Evolutionary conservation across 2,888 invertebrate species (phyloP), one percentile per base, ranked within the genome.

Genomic region (Caenorhabditis sp.): DNA sequence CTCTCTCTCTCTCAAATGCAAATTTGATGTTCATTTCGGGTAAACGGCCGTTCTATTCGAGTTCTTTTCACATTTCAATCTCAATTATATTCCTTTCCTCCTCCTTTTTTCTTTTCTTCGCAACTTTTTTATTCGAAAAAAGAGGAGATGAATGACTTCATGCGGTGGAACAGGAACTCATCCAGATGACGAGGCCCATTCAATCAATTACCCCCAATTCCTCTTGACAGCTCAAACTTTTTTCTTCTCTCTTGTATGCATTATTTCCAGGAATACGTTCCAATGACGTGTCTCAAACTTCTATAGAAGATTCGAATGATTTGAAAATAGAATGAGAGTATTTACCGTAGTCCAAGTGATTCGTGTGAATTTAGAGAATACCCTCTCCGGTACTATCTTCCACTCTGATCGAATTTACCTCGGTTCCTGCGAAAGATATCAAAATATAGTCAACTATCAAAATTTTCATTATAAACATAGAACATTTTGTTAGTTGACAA

Each of bases 11-110:
- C 75, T 12, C 10, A 64, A 68, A 75, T 66, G 75, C 66, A 75
- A 75, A 76, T 76, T 66, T 69, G 68, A 51, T 61, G 76, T 69
- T 76, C 76, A 76, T 76, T 66, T 76, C 76, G 61, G 38, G 68
- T 69, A 69, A 76, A 76, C 59, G 59, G 38, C 51, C 74, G 54
- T 51, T 56, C 63, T 35, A 22, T 66, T 49, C 44, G 54, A 24
- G 26, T 51, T 31, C 56, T 35, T 38, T 75, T 68, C 35, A 47
- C 56, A 68, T 54, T 74, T 64, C 59, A 63, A 59, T 68, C 64
- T 47, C 75, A 75, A 66, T 68, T 66, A 75, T n/a, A n/a, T n/a
- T 75, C 58, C 49, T 7, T 49, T 51, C 26, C 38, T 12, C 12
- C 38, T 12, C 3, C 16, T 35, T 19, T 28, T 38, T 35, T 38